Percentiles rank a stretch among this genome's conserved stretches.
These are phyloP conservation scores for Acromyrmex heyeri DNA, from an alignment of 1,140 invertebrate genomes.

Conservation along the genomic window DNA sequence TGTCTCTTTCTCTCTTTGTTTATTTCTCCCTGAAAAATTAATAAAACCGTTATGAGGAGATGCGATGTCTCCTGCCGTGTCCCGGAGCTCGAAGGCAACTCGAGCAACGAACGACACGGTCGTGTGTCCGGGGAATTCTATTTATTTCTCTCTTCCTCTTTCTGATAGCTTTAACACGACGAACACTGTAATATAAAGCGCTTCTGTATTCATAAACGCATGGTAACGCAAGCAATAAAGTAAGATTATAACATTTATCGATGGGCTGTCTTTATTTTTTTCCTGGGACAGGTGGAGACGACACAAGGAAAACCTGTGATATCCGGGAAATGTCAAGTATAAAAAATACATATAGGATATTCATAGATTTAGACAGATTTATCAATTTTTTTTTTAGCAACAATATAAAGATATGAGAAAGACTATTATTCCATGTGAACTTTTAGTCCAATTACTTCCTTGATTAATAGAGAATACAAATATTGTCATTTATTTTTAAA, in stretches of 20 bases:
- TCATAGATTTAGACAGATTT: not conserved
- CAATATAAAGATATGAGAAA: not conserved
- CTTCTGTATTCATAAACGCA: conserved; percentile 60
- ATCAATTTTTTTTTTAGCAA: conserved; percentile 1
- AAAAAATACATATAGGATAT: not conserved
- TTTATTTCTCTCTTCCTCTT: conserved; percentile 37
- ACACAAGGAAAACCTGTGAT: not conserved
- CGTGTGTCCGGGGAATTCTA: not conserved
- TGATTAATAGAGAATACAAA: no score
- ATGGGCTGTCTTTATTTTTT: not conserved
- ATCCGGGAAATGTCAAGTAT: not conserved
- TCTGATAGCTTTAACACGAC: conserved; percentile 47
- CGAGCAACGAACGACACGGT: conserved; percentile 43
- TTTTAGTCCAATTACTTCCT: not conserved
- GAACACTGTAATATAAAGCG: conserved; percentile 62
- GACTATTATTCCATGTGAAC: not conserved
- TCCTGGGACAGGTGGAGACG: not conserved
- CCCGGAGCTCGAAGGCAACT: conserved; percentile 47
- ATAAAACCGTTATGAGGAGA: conserved; percentile 18
- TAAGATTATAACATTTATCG: conserved; percentile 25
- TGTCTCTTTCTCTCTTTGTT: not conserved
- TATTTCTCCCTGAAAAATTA: not conserved
- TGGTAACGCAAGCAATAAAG: conserved; percentile 44
- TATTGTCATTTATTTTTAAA: no score
- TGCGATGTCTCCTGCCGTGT: not conserved